These are phyloP conservation scores for Drosophila borealis DNA, from an alignment of 2,888 invertebrate genomes.

Conservation along the genomic window DNA sequence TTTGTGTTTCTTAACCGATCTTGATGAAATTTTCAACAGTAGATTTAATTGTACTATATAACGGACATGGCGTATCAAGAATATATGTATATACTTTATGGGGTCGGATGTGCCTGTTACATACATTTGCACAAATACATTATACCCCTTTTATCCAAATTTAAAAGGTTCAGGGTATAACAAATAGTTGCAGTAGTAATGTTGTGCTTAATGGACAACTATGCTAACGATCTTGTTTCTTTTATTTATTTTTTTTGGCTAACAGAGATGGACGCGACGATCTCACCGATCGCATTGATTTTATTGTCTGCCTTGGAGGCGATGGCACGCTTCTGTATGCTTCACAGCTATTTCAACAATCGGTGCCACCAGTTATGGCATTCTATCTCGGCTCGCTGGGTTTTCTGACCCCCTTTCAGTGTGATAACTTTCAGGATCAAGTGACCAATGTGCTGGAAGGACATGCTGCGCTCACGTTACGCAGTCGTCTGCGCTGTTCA, in stretches of 20 bases:
- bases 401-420: conserved; percentile 97
- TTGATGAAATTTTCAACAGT: no score
- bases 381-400: conserved; percentile 98
- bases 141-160: no score
- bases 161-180: no score
- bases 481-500: conserved; percentile 95
- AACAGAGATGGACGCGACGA: conserved; percentile 94
- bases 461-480: conserved; percentile 95
- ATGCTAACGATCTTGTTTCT: conserved; percentile 6
- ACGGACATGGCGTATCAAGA: no score
- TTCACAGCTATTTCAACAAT: conserved; percentile 97
- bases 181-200: no score
- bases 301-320: conserved; percentile 97
- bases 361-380: conserved; percentile 99
- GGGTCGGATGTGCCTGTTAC: no score
- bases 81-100: no score
- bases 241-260: not conserved
- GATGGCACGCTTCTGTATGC: conserved; percentile 98
- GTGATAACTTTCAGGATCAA: conserved; percentile 97
- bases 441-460: conserved; percentile 97
- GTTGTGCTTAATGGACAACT: not conserved
- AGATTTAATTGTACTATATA: no score
- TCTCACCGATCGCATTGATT: conserved; percentile 98
- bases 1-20: no score
- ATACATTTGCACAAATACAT: no score